Evolutionary conservation across 2,888 invertebrate genomes (phyloP).

Genomic region (Ctena decussata): DNA sequence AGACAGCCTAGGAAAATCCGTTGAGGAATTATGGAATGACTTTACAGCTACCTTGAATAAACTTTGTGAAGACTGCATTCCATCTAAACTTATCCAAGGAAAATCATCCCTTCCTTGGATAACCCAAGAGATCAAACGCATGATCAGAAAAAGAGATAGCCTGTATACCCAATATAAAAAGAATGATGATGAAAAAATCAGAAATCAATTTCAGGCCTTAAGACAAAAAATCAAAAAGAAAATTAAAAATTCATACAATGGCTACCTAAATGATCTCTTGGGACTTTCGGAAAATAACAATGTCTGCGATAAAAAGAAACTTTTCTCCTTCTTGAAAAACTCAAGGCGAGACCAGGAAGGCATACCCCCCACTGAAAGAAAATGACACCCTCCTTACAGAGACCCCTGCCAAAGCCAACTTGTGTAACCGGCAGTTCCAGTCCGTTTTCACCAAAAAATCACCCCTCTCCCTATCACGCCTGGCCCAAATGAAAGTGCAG

Average conservation of each 20-base stretch:
- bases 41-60: no score
- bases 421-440: not conserved
- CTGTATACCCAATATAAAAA: no score
- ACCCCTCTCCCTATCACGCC: not conserved
- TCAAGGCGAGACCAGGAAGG: not conserved
- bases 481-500: no score
- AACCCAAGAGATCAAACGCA: not conserved
- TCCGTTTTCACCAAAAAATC: not conserved
- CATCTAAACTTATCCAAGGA: not conserved
- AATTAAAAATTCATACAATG: not conserved
- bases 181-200: not conserved
- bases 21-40: no score
- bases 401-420: not conserved
- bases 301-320: not conserved
- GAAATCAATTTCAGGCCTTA: not conserved
- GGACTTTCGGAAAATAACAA: no score
- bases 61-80: no score
- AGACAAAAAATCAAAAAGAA: not conserved
- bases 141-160: no score
- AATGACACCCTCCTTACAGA: not conserved
- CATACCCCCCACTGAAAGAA: not conserved
- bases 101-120: not conserved
- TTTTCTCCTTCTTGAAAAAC: not conserved
- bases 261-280: not conserved
- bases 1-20: no score